Evolutionary conservation across 1,140 invertebrate genomes (phyloP).

Genomic region (Diabrotica virgifera): DNA sequence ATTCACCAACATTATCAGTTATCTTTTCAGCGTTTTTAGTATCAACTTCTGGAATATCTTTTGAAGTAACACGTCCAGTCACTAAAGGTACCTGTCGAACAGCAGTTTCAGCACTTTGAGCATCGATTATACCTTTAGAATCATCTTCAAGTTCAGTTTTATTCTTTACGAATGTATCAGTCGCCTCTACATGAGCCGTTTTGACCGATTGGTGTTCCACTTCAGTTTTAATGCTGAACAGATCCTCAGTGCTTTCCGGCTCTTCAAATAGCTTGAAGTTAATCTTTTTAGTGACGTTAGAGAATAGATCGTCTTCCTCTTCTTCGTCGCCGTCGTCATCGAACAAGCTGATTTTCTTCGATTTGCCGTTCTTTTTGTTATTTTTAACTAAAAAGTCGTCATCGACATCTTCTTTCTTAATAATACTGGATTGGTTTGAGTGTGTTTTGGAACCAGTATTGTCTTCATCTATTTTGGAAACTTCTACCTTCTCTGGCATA

Average conservation of each 20-base stretch:
- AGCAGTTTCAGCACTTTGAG: not conserved
- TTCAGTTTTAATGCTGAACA: conserved; percentile 7
- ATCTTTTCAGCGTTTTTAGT: too few relatives aligned
- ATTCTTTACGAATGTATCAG: not conserved
- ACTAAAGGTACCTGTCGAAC: too few relatives aligned
- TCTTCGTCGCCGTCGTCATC: conserved; percentile 41
- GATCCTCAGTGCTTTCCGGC: conserved; percentile 7
- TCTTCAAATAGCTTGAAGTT: conserved; percentile 28
- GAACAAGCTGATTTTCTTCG: conserved; percentile 24
- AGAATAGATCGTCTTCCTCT: conserved; percentile 39
- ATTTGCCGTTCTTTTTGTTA: too few relatives aligned
- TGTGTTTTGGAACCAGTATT: too few relatives aligned
- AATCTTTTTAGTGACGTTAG: conserved; percentile 22
- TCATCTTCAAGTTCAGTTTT: not conserved
- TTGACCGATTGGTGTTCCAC: not conserved
- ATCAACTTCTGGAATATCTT: too few relatives aligned
- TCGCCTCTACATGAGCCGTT: not conserved
- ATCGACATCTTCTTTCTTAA: too few relatives aligned
- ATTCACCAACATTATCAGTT: too few relatives aligned
- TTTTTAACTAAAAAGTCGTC: too few relatives aligned
- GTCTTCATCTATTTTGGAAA: not conserved
- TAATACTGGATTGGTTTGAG: too few relatives aligned
- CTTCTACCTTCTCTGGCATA: not conserved
- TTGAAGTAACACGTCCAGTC: too few relatives aligned
- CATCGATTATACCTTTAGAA: not conserved